A percentile compares a stretch with the other conserved stretches of the same genome.
These are phyloP conservation scores for Cephus spinipes DNA, from an alignment of 2,888 invertebrate species.

Conservation along the genomic window DNA sequence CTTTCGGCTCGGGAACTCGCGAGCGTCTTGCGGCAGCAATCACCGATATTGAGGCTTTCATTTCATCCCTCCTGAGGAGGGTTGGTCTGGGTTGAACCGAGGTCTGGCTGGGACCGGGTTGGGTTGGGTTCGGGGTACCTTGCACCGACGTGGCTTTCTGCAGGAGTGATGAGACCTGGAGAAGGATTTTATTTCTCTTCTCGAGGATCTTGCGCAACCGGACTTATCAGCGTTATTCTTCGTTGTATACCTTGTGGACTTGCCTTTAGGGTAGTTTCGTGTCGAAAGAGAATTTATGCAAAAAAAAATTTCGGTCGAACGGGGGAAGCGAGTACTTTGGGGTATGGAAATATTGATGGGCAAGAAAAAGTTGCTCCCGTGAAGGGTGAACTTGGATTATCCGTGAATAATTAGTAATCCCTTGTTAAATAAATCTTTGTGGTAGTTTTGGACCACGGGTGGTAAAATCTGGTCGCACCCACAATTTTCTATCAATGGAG, in stretches of 20 bases:
- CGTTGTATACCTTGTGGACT: neutral
- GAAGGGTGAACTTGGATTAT: slow-evolving; percentile 30
- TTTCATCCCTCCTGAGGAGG: slow-evolving; percentile 53
- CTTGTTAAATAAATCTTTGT: slow-evolving; percentile 19
- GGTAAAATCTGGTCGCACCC: slow-evolving; percentile 9
- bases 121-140: neutral
- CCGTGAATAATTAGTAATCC: slow-evolving; percentile 47
- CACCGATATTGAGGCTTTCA: slow-evolving; percentile 67
- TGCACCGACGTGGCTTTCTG: neutral
- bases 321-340: neutral
- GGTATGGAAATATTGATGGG: neutral
- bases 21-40: slow-evolving; percentile 65
- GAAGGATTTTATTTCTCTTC: slow-evolving; percentile 32
- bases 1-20: slow-evolving; percentile 50
- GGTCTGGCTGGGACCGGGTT: slow-evolving; percentile 3
- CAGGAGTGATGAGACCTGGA: slow-evolving; percentile 1
- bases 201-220: slow-evolving; percentile 28
- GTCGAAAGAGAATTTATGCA: neutral
- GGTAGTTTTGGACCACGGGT: slow-evolving; percentile 8
- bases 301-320: neutral
- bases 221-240: slow-evolving; percentile 8
- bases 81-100: neutral
- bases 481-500: slow-evolving; percentile 2
- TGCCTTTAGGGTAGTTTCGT: neutral
- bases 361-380: neutral